Percentiles rank a stretch among this genome's conserved stretches.
Evolutionary conservation across 2,888 invertebrate species (phyloP).

Genomic region (Dioctria rufipes): DNA sequence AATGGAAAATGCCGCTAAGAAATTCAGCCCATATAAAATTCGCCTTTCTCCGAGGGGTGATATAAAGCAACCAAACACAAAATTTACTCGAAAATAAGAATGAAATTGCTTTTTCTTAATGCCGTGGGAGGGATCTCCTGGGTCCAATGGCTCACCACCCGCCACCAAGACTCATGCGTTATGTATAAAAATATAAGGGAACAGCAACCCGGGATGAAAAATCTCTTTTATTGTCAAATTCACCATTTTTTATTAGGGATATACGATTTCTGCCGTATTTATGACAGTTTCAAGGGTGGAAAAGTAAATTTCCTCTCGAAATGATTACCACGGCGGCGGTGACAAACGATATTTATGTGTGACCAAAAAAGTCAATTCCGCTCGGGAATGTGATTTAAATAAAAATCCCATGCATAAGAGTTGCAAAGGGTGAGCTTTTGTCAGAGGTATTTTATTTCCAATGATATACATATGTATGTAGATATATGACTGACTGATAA

Average conservation of each 20-base stretch:
- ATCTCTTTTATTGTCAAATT: conserved; percentile 61
- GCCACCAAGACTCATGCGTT: conserved; percentile 33
- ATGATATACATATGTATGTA: too few relatives aligned
- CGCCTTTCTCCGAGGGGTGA: conserved; percentile 14
- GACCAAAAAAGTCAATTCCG: conserved; percentile 35
- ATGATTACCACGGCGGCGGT: conserved; percentile 49
- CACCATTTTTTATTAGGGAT: conserved; percentile 60
- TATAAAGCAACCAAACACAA: conserved; percentile 46
- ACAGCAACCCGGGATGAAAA: conserved; percentile 27
- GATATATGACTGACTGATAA: too few relatives aligned
- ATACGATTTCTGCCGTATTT: conserved; percentile 55
- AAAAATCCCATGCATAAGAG: neutral
- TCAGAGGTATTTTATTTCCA: too few relatives aligned
- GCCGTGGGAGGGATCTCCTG: conserved; percentile 34
- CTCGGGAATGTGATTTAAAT: conserved; percentile 45
- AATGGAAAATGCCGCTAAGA: conserved; percentile 50
- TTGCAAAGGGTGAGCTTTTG: too few relatives aligned
- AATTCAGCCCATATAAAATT: conserved; percentile 45
- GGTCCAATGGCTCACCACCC: conserved; percentile 32
- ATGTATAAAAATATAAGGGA: conserved; percentile 38
- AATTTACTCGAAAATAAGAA: conserved; percentile 55
- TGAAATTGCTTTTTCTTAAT: conserved; percentile 57
- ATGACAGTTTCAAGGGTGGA: conserved; percentile 51
- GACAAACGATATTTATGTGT: conserved; percentile 54
- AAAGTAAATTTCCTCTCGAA: conserved; percentile 54